phyloP scores from a whole-genome alignment of 2,888 invertebrate genomes.

The Dryobota labecula region DNA sequence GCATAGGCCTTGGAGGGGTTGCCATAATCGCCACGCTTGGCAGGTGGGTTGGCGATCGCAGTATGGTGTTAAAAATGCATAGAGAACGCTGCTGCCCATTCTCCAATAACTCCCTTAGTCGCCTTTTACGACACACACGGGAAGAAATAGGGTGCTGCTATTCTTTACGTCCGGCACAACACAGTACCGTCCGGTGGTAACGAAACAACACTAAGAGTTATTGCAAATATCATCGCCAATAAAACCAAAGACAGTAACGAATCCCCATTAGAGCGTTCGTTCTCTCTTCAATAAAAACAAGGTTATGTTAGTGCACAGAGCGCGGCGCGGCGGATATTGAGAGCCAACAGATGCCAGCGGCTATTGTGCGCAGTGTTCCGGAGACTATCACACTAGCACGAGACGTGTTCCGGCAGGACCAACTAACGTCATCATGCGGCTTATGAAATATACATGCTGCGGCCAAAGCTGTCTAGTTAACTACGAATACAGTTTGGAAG shows the following conservation, averaged over 20 bases:
- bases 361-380: constrained; percentile 64
- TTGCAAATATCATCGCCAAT: constrained; percentile 22
- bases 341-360: constrained; percentile 63
- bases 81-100: no score
- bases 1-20: no score
- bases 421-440: constrained; percentile 53
- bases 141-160: no score
- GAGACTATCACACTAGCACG: constrained; percentile 32
- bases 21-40: no score
- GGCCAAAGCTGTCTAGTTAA: constrained; percentile 16
- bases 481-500: constrained; percentile 27
- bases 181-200: no score
- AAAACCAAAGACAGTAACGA: constrained; percentile 16
- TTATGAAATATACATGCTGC: constrained; percentile 57
- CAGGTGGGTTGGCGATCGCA: no score
- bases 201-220: constrained; percentile 33
- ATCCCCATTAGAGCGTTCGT: constrained; percentile 34
- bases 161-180: no score
- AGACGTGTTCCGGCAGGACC: constrained; percentile 30
- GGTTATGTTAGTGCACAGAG: constrained; percentile 49
- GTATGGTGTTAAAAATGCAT: no score
- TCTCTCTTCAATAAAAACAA: constrained; percentile 54
- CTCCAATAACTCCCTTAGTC: no score
- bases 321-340: constrained; percentile 72
- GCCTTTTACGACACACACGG: no score